Evolutionary conservation across 2,113 vertebrate genomes (phyloP).

Genomic region (Chionis minor): DNA sequence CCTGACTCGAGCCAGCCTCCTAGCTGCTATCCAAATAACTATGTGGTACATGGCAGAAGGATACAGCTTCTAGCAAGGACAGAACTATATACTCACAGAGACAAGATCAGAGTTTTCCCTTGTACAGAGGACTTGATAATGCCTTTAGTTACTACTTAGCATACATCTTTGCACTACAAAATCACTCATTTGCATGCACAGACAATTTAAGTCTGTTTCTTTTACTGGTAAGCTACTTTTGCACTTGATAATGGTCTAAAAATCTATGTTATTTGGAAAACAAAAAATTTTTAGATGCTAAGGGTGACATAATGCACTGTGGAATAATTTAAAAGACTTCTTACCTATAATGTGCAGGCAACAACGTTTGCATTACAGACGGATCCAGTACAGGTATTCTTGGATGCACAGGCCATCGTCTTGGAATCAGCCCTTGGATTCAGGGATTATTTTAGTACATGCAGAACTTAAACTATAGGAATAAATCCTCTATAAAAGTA

Average conservation of each 20-base stretch:
- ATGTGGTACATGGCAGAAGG: rapidly evolving
- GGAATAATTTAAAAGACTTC: not conserved
- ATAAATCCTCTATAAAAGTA: not conserved
- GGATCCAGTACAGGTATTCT: not conserved
- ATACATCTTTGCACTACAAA: not conserved
- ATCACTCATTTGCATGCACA: not conserved
- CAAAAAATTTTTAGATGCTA: not conserved
- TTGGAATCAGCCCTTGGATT: not conserved
- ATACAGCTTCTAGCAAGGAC: not conserved
- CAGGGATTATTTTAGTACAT: not conserved
- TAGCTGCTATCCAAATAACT: not conserved
- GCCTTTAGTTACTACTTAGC: not conserved
- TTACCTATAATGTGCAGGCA: not conserved
- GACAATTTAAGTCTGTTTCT: not conserved
- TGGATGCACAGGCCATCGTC: too few species aligned
- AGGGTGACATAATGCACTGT: not conserved
- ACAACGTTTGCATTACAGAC: not conserved
- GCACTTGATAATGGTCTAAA: not conserved
- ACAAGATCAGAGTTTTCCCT: not conserved
- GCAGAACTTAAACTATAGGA: not conserved
- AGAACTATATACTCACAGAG: rapidly evolving
- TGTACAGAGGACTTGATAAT: not conserved
- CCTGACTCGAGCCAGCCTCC: not conserved
- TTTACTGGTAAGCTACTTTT: not conserved
- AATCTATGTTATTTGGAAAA: not conserved